Evolutionary conservation across 2,113 vertebrate genomes (phyloP), one percentile per base, ranked within the genome.

Genomic region (Atrichornis clamosus): DNA sequence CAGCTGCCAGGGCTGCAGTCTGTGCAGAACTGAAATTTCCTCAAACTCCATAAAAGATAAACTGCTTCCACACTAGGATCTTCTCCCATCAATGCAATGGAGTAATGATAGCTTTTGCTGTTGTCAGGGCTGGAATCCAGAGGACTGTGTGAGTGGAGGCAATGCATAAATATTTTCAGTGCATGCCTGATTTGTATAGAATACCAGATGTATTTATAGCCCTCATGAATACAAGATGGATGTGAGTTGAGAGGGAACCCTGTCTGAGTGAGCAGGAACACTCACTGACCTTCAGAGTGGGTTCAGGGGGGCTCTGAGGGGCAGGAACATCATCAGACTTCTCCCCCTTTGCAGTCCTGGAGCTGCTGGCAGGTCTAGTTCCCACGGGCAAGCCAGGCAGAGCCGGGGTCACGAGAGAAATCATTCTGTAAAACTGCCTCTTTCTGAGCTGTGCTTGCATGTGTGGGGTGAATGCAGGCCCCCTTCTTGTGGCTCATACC

Each of bases 151-250:
- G 22, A 94, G 72, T 84, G 67, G 50, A 65, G 87, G 64, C 46
- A 92, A 30, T 27, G 80, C n/a, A 74, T 90, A 94, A 91, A 87
- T 82, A 92, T 93, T 80, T 88, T 55, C 79, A 56, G 76, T 46
- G 79, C 33, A 14, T 2, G 52, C 50, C 75, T 93, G 83, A 62
- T 94, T 92, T 90, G 94, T 87, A 20, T 65, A 78, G 78, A 87
- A 74, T 37, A 87, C 37, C 21, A 37, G 70, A 50, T 59, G 67
- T 84, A 96, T 93, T 93, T 93, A 96, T 89, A 94, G 85, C 91
- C 81, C 84, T 84, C 75, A 81, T 39, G 77, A 94, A 30, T 17
- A 30, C 73, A 42, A 26, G 93, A 89, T 64, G 81, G 84, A 92
- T 91, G 73, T 15, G 92, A 81, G 76, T 10, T 4, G 9, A 50